Conservation (phyloP, 1,140 invertebrate genomes). For the Ruditapes philippinarum region DNA sequence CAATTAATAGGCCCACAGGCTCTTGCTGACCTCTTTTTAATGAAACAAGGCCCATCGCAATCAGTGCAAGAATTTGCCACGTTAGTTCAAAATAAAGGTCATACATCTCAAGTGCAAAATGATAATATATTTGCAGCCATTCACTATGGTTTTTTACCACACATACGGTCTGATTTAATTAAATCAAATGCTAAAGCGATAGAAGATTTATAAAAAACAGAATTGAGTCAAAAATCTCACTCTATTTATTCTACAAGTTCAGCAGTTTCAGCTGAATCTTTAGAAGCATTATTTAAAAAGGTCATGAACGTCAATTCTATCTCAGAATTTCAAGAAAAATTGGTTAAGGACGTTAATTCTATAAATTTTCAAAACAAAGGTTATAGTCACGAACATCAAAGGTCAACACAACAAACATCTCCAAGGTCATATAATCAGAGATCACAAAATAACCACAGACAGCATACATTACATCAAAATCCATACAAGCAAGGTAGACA, state of each 20-base stretch:
- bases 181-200: background rate
- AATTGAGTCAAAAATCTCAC: background rate
- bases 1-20: background rate
- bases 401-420: background rate
- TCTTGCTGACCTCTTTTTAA: background rate
- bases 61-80: background rate
- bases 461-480: background rate
- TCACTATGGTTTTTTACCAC: background rate
- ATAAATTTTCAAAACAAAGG: background rate
- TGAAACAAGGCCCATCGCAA: background rate
- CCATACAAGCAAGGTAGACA: background rate
- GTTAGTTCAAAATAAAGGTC: background rate
- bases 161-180: background rate
- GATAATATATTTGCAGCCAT: background rate
- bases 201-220: background rate
- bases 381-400: background rate
- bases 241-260: background rate
- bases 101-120: too few relatives aligned
- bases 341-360: background rate
- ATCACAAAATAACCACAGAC: background rate
- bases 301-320: background rate
- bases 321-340: background rate
- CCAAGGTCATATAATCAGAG: background rate
- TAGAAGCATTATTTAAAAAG: background rate
- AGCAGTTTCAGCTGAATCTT: background rate